Base-by-base conservation (phyloP, 2,113 vertebrate species). In the Coreoperca whiteheadi region DNA sequence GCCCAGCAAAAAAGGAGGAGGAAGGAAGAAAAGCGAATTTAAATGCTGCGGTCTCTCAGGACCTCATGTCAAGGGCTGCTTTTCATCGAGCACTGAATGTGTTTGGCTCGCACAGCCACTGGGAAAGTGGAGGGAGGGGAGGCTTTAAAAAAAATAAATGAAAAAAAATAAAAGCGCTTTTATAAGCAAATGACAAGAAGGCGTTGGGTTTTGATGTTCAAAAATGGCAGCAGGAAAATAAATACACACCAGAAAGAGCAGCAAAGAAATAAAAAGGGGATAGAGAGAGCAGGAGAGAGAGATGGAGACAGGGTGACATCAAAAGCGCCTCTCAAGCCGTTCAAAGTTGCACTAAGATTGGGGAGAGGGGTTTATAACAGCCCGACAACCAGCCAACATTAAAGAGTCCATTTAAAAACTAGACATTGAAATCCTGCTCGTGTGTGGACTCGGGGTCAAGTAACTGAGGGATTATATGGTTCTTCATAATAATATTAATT, bases 401-500 rank as follows among this genome's bases (percentile, higher is more conserved):
- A 95, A 96, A 95, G 94, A 92, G 96, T 95, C 96, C 95, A 95
- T 97, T 97, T 90, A 91, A 96, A 97, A 97, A 96, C 79, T 94
- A 95, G 93, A 95, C 96, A 96, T 96, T 97, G 96, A 98, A 98
- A 97, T 96, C 82, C 90, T 15, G 89, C 86, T 96, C 94, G 94
- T 94, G 94, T 95, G 96, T 96, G 96, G 97, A 96, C 97, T 96
- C 53, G 80, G 97, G 97, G 98, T 99, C 98, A 99, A 99, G 98
- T 98, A 97, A 99, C 97, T 96, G 96, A 97, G 97, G 97, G 98
- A 98, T 99, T 98, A 98, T 99, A 97, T 97, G 97, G 96, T 99
- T 97, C 97, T 97, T 97, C 98, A 98, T 99, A 99, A 99, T 99
- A 99, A 99, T 99, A 99, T 99, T 99, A 99, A 99, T 99, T 99